These are phyloP conservation scores for Candidula unifasciata DNA, from an alignment of 2,888 invertebrate genomes.

Conservation along the genomic window DNA sequence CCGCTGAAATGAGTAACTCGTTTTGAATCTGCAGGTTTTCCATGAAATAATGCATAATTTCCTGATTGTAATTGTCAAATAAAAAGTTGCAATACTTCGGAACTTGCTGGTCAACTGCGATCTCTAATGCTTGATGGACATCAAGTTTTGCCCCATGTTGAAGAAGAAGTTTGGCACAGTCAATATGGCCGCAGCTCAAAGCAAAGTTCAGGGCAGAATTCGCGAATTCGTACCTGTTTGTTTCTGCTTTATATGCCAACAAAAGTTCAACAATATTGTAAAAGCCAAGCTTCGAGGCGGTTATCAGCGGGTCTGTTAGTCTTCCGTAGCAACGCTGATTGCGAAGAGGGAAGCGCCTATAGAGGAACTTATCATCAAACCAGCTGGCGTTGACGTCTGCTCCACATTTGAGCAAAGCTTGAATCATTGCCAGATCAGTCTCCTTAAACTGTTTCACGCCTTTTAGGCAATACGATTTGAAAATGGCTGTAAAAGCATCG, in stretches of 20 bases:
- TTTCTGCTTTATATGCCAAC: neutral
- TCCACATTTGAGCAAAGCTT: neutral
- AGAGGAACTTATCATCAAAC: neutral
- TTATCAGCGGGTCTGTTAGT: neutral
- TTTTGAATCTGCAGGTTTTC: neutral
- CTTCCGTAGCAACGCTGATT: neutral
- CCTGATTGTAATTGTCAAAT: neutral
- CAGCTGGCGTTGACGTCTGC: neutral
- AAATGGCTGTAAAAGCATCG: neutral
- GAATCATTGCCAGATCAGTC: neutral
- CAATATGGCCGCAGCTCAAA: neutral
- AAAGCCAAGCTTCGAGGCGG: neutral
- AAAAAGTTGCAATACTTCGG: neutral
- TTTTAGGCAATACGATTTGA: neutral
- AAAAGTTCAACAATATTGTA: neutral
- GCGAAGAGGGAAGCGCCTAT: neutral
- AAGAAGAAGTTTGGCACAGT: constrained; percentile 7
- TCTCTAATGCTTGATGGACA: neutral
- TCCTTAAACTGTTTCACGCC: neutral
- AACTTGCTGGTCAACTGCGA: neutral
- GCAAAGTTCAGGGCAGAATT: neutral
- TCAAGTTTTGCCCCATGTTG: constrained; percentile 11
- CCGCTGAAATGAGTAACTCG: neutral
- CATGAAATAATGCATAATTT: neutral
- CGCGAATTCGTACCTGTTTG: neutral